phyloP scores from a whole-genome alignment of 2,888 invertebrate species.

The Aricia artaxerxes region DNA sequence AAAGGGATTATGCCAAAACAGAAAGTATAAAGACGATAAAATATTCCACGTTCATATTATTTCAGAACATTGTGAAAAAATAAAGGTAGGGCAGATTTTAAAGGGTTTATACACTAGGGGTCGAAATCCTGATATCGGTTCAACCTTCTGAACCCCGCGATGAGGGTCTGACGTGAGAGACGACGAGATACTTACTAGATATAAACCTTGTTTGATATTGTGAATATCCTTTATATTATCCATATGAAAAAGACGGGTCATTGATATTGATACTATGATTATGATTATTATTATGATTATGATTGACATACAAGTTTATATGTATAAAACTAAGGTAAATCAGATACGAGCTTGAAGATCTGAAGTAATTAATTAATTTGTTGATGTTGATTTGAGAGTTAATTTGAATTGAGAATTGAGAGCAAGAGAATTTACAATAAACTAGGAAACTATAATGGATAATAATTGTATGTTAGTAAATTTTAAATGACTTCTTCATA shows the following conservation, averaged over 20 bases:
- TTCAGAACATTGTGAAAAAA: background rate
- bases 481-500: too few species aligned
- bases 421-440: too few species aligned
- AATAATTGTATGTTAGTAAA: too few species aligned
- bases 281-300: too few species aligned
- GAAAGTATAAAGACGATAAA: background rate
- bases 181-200: conserved; percentile 22
- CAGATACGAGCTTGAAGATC: background rate
- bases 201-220: background rate
- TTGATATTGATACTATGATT: background rate
- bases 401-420: too few species aligned
- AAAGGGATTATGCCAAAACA: background rate
- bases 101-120: background rate
- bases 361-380: too few species aligned
- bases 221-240: background rate
- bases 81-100: background rate
- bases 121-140: conserved; percentile 10
- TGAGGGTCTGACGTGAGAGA: conserved; percentile 12
- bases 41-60: background rate
- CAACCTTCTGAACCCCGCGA: conserved; percentile 3
- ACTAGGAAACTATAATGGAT: too few species aligned
- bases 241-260: background rate
- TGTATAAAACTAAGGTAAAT: background rate
- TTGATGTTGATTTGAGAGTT: too few species aligned
- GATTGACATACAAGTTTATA: background rate